Conservation (phyloP, 2,113 vertebrate species). For the Gambusia holbrooki region DNA sequence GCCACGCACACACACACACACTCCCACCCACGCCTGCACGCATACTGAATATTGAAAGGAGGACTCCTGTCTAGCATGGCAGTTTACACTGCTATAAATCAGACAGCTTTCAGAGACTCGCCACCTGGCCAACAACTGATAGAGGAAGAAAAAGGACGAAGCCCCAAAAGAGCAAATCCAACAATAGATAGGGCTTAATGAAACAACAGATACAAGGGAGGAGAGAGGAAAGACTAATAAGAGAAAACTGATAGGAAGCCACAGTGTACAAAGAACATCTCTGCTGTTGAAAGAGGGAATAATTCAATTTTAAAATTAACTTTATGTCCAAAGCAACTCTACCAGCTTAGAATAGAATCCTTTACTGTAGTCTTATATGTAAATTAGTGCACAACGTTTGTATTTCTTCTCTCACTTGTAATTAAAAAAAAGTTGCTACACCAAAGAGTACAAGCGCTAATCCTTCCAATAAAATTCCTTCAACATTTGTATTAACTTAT, state of each 20-base stretch:
- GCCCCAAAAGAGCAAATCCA: slow-evolving; percentile 51
- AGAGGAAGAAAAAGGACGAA: slow-evolving; percentile 54
- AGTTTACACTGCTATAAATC: slow-evolving; percentile 64
- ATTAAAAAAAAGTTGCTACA: slow-evolving; percentile 3
- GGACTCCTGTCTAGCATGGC: slow-evolving; percentile 46
- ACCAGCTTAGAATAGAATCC: background rate
- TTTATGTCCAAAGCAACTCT: slow-evolving; percentile 18
- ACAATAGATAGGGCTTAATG: slow-evolving; percentile 64
- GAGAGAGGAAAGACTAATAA: slow-evolving; percentile 43
- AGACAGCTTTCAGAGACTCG: slow-evolving; percentile 67
- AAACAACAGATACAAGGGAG: slow-evolving; percentile 65
- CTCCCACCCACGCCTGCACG: background rate
- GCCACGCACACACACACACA: too few species aligned
- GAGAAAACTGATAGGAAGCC: slow-evolving; percentile 37
- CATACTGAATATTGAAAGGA: slow-evolving; percentile 37
- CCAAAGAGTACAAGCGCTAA: slow-evolving; percentile 25
- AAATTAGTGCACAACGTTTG: slow-evolving; percentile 6
- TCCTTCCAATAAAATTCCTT: slow-evolving; percentile 14
- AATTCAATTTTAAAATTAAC: slow-evolving; percentile 34
- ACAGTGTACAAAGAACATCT: slow-evolving; percentile 25
- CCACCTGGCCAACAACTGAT: slow-evolving; percentile 72
- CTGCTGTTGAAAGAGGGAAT: slow-evolving; percentile 25
- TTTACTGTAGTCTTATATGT: background rate
- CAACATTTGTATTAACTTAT: background rate
- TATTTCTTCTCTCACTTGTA: slow-evolving; percentile 1